phyloP scores from a whole-genome alignment of 1,140 invertebrate species.

The Drosophila nannoptera region DNA sequence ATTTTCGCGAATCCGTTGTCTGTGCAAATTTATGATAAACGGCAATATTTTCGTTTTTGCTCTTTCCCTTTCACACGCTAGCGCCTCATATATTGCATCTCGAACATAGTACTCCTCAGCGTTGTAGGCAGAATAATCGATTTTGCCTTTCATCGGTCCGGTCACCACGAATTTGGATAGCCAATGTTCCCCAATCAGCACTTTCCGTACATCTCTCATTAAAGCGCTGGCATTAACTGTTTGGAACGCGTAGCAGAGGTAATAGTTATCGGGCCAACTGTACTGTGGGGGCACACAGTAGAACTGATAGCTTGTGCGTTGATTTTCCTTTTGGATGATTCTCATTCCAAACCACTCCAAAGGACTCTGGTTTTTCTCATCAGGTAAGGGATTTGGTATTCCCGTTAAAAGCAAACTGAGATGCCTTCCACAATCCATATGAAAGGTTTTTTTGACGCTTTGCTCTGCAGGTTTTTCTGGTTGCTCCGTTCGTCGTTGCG shows the following conservation, averaged over 20 bases:
- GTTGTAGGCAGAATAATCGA: no score
- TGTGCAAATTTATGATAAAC: not conserved
- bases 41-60: not conserved
- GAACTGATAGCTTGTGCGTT: conserved; percentile 14
- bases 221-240: not conserved
- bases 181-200: not conserved
- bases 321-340: not conserved
- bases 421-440: not conserved
- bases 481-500: not conserved
- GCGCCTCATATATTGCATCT: no score
- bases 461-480: not conserved
- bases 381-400: not conserved
- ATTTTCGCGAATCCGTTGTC: no score
- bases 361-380: not conserved
- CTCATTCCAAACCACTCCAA: not conserved
- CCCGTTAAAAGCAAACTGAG: conserved; percentile 6
- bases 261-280: not conserved
- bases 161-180: no score
- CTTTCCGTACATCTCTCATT: not conserved
- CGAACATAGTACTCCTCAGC: no score
- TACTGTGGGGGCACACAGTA: not conserved
- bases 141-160: no score
- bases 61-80: not conserved
- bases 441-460: not conserved
- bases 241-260: not conserved